Percentiles rank a stretch among this genome's conserved stretches.
Evolutionary conservation across 35 echinoderm and acorn worm species (phyloP).

Genomic region (Lytechinus variegatus): DNA sequence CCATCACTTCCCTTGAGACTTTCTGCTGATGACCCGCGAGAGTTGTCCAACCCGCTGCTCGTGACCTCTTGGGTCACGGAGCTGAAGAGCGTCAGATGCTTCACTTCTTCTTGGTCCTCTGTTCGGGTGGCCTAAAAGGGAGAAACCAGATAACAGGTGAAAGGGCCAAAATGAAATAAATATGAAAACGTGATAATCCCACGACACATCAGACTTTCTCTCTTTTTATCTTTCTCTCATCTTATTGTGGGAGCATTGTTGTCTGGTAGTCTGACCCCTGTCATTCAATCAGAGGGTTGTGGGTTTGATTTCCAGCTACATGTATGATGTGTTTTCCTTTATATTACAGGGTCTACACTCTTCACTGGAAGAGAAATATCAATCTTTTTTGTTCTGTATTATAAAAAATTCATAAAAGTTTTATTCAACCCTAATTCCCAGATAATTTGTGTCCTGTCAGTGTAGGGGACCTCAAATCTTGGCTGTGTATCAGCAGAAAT

Average conservation of each 20-base stretch:
- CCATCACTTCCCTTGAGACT: slow-evolving; percentile 27
- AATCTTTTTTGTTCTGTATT: not conserved
- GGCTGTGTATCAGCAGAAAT: no score
- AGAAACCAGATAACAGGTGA: not conserved
- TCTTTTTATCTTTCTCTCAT: not conserved
- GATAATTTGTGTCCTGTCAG: no score
- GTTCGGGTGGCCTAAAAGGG: not conserved
- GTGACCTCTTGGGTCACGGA: slow-evolving; percentile 34
- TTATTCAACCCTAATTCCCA: no score
- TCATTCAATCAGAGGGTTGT: no score
- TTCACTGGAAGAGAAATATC: not conserved
- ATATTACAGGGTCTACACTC: not conserved
- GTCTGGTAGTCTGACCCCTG: no score
- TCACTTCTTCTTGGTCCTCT: slow-evolving; percentile 60
- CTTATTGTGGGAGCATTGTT: not conserved
- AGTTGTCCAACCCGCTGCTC: not conserved
- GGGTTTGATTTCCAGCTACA: not conserved
- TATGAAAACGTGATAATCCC: not conserved
- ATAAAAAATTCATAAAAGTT: no score
- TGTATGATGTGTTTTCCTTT: not conserved
- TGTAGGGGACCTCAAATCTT: no score
- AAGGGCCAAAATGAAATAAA: not conserved
- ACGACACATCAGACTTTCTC: not conserved
- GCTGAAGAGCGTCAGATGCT: slow-evolving; percentile 55
- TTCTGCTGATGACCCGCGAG: slow-evolving; percentile 20